Conservation (phyloP, 53 echinoderm and acorn worm genomes). For the Stichopus horrens region DNA sequence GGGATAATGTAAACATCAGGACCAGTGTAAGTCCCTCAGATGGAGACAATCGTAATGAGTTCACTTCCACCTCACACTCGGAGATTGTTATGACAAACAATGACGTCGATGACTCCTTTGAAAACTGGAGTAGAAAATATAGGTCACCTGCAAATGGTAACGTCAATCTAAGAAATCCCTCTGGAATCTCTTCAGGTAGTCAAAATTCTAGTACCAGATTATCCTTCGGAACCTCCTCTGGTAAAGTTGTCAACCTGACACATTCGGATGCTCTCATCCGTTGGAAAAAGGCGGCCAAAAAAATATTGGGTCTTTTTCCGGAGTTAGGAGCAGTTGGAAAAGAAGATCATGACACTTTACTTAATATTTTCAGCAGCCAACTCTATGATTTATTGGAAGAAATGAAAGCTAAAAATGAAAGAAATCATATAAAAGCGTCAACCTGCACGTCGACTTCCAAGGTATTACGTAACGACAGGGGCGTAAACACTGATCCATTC, state of each 20-base stretch:
- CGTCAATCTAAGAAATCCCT: not conserved
- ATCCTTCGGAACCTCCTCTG: not conserved
- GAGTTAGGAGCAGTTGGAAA: not conserved
- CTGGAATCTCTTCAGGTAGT: not conserved
- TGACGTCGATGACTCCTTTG: not conserved
- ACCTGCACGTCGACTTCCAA: not conserved
- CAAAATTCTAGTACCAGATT: not conserved
- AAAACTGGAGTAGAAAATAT: not conserved
- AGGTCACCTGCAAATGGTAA: not conserved
- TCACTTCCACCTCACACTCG: no score
- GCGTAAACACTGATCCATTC: slow-evolving; percentile 20
- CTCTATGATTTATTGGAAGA: slow-evolving; percentile 8
- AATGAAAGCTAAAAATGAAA: not conserved
- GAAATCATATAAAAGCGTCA: not conserved
- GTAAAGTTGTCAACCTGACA: not conserved
- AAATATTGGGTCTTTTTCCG: slow-evolving; percentile 5
- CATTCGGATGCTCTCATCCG: not conserved
- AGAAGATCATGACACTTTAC: not conserved
- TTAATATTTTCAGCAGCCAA: not conserved
- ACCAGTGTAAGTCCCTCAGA: no score
- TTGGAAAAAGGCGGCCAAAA: slow-evolving; percentile 6
- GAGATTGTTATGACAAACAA: no score
- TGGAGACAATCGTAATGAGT: no score
- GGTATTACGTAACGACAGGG: not conserved
- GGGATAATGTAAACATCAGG: no score